Percentiles rank a stretch among this genome's conserved stretches.
Evolutionary conservation across 2,888 invertebrate species (phyloP).

Genomic region (Podabrus alpinus): DNA sequence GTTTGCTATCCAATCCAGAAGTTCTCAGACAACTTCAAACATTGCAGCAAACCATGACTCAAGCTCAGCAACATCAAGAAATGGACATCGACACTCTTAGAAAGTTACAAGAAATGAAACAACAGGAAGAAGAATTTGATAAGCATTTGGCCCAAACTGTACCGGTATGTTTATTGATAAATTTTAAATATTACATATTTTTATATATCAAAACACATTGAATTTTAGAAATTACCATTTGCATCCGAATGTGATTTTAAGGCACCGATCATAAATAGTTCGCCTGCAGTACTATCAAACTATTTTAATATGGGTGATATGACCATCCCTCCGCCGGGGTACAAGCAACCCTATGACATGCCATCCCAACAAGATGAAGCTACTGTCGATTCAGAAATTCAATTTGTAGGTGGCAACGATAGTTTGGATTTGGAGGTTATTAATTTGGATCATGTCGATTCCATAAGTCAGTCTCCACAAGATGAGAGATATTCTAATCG

Average conservation of each 20-base stretch:
- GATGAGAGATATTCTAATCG: constrained; percentile 55
- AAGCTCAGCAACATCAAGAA: constrained; percentile 60
- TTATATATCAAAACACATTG: background rate
- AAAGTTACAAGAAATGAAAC: constrained; percentile 70
- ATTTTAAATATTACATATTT: background rate
- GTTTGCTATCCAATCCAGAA: constrained; percentile 82
- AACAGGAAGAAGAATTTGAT: constrained; percentile 76
- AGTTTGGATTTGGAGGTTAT: constrained; percentile 52
- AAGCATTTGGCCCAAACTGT: constrained; percentile 75
- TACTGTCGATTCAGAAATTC: constrained; percentile 67
- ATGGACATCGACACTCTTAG: constrained; percentile 73
- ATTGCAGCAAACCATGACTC: constrained; percentile 53
- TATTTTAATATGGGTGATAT: constrained; percentile 50
- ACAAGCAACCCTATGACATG: constrained; percentile 50
- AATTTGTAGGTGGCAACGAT: constrained; percentile 61
- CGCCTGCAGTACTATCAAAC: constrained; percentile 40
- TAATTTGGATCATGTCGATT: constrained; percentile 62
- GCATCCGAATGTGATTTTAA: constrained; percentile 69
- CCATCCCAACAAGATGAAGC: constrained; percentile 51
- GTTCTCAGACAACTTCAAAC: constrained; percentile 89
- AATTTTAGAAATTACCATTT: constrained; percentile 64
- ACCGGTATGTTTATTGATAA: constrained; percentile 58
- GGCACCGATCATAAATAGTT: constrained; percentile 49
- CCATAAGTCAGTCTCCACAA: constrained; percentile 51
- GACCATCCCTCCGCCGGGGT: constrained; percentile 62